Evolutionary conservation across 2,113 vertebrate genomes (phyloP).

Genomic region (Anoplopoma fimbria): DNA sequence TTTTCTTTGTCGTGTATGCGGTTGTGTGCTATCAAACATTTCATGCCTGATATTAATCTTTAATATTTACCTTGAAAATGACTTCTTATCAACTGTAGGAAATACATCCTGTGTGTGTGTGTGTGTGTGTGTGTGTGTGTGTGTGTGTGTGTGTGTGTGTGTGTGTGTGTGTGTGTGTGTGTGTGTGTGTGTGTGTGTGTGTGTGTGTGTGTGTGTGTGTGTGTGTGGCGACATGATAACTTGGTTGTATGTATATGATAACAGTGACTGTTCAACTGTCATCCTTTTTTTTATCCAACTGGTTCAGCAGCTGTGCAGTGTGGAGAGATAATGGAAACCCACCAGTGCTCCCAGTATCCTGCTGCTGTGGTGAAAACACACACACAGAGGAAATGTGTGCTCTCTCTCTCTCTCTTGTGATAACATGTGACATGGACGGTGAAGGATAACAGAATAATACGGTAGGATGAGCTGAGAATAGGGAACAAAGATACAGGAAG

Average conservation of each 20-base stretch:
- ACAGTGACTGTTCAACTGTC: background rate
- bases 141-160: background rate
- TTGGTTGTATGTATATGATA: background rate
- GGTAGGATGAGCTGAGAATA: background rate
- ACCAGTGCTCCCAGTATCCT: background rate
- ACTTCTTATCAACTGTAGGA: background rate
- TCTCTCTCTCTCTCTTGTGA: background rate
- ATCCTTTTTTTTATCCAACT: background rate
- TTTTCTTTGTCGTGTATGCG: background rate
- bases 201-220: too few relatives aligned
- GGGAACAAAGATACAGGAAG: background rate
- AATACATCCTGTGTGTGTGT: background rate
- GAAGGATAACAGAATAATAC: background rate
- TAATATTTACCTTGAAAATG: conserved; percentile 27
- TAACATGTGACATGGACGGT: background rate
- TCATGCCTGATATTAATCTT: conserved; percentile 32
- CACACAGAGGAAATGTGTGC: accelerated
- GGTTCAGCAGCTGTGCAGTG: background rate
- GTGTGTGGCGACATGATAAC: too few relatives aligned
- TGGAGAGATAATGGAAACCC: conserved; percentile 3
- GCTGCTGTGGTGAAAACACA: background rate
- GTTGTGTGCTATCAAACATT: background rate
- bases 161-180: background rate
- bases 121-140: background rate
- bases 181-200: background rate